Evolutionary conservation across 2,797 vertebrate genomes (phyloP), one percentile per base, ranked within the genome.

Genomic region (Jordanella pulchra): DNA sequence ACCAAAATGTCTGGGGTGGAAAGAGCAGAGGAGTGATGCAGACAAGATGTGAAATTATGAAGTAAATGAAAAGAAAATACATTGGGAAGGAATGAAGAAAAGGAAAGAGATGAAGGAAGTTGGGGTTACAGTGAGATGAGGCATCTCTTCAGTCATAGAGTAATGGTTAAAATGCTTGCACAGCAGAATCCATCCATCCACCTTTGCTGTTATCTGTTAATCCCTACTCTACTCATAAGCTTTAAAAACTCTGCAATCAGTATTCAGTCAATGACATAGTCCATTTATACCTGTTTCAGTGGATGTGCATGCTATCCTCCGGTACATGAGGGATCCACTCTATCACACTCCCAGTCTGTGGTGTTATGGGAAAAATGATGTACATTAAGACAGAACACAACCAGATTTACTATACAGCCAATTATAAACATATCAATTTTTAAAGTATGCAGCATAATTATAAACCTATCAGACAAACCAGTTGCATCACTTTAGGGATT

Each of bases 41-140:
- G 86, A 86, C 80, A 72, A 77, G 67, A 90, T 81, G 86, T 81
- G 81, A 82, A 87, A 84, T 85, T 79, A 88, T 87, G 78, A 80
- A 88, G 80, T 80, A 85, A 88, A 82, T 75, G 78, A 87, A 76
- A 61, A 79, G 55, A 55, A 72, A 64, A 74, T 77, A 81, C 78
- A 84, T 21, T 0, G 60, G 66, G 58, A 58, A 65, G 65, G 84
- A 83, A 72, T 67, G 78, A 73, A 48, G 67, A 63, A 70, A 27
- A 47, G 48, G 67, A 35, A 44, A 23, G 9, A 64, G 39, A 0
- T 48, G 77, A 66, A 53, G 32, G 23, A 39, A 5, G 6, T n/a
- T 79, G 71, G 72, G 73, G 30, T 45, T 67, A 76, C 65, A 23
- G 71, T 17, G 21, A 53, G 73, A 81, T 79, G 69, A 86, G 21